These are phyloP conservation scores for Hemaris fuciformis DNA, from an alignment of 2,888 invertebrate species.

Conservation along the genomic window DNA sequence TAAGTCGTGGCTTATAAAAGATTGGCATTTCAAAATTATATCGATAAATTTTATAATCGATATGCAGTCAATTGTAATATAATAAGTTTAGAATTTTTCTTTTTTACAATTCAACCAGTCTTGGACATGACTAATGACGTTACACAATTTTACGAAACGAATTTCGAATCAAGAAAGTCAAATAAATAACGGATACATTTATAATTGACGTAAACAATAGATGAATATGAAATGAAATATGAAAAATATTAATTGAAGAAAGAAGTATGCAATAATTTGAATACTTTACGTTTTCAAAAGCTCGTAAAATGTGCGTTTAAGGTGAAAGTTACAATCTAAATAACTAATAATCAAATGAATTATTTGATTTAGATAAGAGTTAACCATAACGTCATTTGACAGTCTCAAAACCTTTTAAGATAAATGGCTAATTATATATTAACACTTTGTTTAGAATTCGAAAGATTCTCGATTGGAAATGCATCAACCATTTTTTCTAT, in stretches of 20 bases:
- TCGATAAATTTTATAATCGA: background rate
- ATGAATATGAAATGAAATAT: too few species aligned
- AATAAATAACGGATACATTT: too few species aligned
- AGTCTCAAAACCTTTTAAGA: background rate
- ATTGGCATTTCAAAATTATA: background rate
- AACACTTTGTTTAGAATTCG: background rate
- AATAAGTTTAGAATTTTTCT: background rate
- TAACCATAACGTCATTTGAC: background rate
- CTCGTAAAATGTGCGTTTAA: background rate
- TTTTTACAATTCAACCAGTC: background rate
- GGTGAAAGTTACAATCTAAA: background rate
- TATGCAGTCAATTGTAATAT: background rate
- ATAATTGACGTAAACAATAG: too few species aligned
- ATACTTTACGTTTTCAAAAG: too few species aligned
- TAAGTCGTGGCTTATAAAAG: conserved; percentile 1
- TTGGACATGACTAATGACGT: background rate
- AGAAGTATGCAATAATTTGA: too few species aligned
- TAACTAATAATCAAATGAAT: background rate
- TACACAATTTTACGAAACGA: background rate
- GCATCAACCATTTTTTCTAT: too few species aligned
- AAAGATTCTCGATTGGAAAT: background rate
- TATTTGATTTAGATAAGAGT: too few species aligned
- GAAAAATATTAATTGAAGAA: too few species aligned
- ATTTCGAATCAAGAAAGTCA: too few species aligned
- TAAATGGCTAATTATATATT: background rate